Base-by-base conservation (phyloP, 2,888 invertebrate species). In the Luffia ferchaultella region DNA sequence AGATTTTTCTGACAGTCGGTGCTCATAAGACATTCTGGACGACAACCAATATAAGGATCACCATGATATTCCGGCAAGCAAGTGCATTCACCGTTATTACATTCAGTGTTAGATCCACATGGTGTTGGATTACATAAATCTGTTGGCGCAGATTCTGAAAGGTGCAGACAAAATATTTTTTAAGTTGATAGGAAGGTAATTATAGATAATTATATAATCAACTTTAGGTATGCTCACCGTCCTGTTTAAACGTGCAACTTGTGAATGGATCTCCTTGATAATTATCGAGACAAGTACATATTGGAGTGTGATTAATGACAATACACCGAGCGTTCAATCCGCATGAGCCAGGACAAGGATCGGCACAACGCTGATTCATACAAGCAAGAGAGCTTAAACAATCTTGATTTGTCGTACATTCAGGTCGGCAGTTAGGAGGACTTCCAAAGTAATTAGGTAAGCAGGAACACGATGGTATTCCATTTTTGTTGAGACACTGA, bases 21-120 rank as follows among this genome's bases (percentile, higher is more conserved):
- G 64, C 90, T 93, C 2, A 91, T 74, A n/a, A 91, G 87, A 70
- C 93, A 93, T 73, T 93, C 93, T 2, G 93, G 93, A 58, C 92
- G 86, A 66, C 93, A 94, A 44, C 89, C 90, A 45, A 86, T 68
- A 59, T 91, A 91, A 0, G 93, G 93, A 74, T 93, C 91, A 20
- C 93, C 94, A 56, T 87, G 87, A 62, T 90, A 93, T 62, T 92
- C 90, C 1, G 87, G 80, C 42, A 91, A 65, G 67, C 94, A 95
- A 18, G 86, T 87, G 61, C 93, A 93, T 53, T 87, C 70, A 47
- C 92, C 92, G 59, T 90, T 82, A 53, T 73, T 61, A 65, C 93
- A 93, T 60, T 87, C 77, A 1, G 94, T 86, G 67, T 93, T 93
- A 9, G 90, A 73, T n/a, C 93, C 88, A 69, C 90, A 90, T 1